Base-by-base conservation (phyloP, 2,797 vertebrate genomes). In the Anabacerthia variegaticeps region DNA sequence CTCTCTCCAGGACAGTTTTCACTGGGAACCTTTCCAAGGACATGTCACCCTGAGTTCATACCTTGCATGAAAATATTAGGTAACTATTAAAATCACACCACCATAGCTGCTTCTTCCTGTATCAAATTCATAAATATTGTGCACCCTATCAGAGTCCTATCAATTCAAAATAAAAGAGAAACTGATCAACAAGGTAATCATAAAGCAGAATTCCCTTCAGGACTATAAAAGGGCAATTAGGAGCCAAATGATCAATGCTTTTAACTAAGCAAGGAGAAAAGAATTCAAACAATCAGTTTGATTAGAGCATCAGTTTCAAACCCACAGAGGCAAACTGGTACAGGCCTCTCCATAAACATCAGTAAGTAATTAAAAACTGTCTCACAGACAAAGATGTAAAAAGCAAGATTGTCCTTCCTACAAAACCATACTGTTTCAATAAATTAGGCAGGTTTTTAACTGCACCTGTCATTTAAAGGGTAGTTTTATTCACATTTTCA, bases 21-120 rank as follows among this genome's bases (percentile, higher is more conserved):
- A 75, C 58, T 68, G 85, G 82, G 68, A 95, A 92, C 23, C 23
- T 81, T 92, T 91, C 84, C 95, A 96, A 88, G 52, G 81, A 96
- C 90, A 63, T 84, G 87, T 89, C 81, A 91, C 46, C 15, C 88
- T 58, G 54, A 82, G 72, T 73, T 89, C 17, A 22, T 62, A 26
- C 62, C 75, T 85, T 72, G 20, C 43, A 88, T 81, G 44, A 56
- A 24, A 48, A 81, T 51, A 71, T 93, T 66, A 89, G 36, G 46
- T 59, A 91, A 74, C 79, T 75, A 68, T 58, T 91, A 62, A 92
- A 93, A 92, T 55, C 78, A 51, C 61, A 92, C 21, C 36, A 67
- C 21, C 39, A 77, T 52, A 77, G 51, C 55, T 68, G 58, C 56
- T 89, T 87, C 56, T 77, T 87, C 39, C 48, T 75, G 13, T 58